These are phyloP conservation scores for Hermaeophaga mercurialis DNA, from an alignment of 2,888 invertebrate genomes.

Conservation along the genomic window DNA sequence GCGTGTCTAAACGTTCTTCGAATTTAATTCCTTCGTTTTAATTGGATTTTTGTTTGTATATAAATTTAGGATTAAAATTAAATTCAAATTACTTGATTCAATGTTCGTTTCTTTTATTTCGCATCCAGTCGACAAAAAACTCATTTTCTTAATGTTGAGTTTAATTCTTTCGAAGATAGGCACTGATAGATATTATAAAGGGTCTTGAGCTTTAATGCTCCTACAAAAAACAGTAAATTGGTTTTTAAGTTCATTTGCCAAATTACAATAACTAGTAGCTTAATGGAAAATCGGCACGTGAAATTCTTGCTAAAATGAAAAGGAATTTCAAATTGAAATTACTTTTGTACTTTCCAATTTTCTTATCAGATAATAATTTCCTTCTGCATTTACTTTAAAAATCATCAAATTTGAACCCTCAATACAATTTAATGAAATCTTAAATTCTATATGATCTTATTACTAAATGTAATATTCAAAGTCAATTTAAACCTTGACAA, in stretches of 20 bases:
- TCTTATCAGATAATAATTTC: conserved; percentile 15
- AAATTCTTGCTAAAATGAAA: conserved; percentile 13
- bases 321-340: conserved; percentile 13
- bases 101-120: conserved; percentile 34
- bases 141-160: conserved; percentile 38
- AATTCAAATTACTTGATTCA: conserved; percentile 48
- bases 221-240: conserved; percentile 30
- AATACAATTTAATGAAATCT: too few relatives aligned
- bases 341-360: conserved; percentile 11
- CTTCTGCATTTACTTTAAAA: background rate
- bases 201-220: conserved; percentile 24
- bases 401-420: too few relatives aligned
- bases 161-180: conserved; percentile 32
- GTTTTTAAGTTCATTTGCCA: conserved; percentile 30
- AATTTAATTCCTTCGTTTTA: conserved; percentile 56
- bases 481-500: too few relatives aligned
- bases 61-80: conserved; percentile 53
- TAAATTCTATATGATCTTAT: too few relatives aligned
- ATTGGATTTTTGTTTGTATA: conserved; percentile 57
- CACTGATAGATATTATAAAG: conserved; percentile 31
- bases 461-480: too few relatives aligned
- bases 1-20: conserved; percentile 57
- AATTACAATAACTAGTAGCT: conserved; percentile 27
- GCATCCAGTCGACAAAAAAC: conserved; percentile 19
- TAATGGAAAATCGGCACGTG: conserved; percentile 32